A percentile compares a stretch with the other conserved stretches of the same genome.
phyloP scores from a whole-genome alignment of 2,888 invertebrate genomes.

The Willowsia nigromaculata region DNA sequence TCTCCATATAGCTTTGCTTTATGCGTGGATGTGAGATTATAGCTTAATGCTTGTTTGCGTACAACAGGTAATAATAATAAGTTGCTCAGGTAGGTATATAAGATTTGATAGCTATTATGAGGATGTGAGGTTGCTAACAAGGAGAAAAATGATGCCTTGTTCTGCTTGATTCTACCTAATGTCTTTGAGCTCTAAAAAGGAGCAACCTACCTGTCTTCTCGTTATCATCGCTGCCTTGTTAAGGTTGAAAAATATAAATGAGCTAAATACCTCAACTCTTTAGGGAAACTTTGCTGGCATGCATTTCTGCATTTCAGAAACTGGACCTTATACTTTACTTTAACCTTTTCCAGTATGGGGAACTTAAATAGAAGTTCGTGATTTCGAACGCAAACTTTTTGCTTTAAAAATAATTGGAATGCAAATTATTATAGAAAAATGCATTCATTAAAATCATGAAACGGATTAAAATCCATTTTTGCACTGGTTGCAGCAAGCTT shows the following conservation, averaged over 20 bases:
- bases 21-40: not conserved
- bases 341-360: not conserved
- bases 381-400: too few species aligned
- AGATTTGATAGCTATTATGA: conserved; percentile 20
- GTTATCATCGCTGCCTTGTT: conserved; percentile 50
- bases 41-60: not conserved
- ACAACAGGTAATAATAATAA: not conserved
- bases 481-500: too few species aligned
- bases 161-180: not conserved
- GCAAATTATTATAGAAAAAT: too few species aligned
- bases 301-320: not conserved
- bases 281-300: not conserved
- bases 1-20: not conserved
- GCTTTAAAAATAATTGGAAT: too few species aligned
- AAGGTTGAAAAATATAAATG: conserved; percentile 50
- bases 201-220: conserved; percentile 61
- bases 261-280: conserved; percentile 52
- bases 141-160: conserved; percentile 66
- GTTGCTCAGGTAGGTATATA: conserved; percentile 54
- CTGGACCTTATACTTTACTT: not conserved
- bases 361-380: too few species aligned
- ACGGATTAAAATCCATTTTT: too few species aligned
- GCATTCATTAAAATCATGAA: too few species aligned
- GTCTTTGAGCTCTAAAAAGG: not conserved
- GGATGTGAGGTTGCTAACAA: conserved; percentile 64